Percentiles rank a stretch among this genome's conserved stretches.
Evolutionary conservation across 2,113 vertebrate species (phyloP).

Genomic region (Shinisaurus crocodilurus): DNA sequence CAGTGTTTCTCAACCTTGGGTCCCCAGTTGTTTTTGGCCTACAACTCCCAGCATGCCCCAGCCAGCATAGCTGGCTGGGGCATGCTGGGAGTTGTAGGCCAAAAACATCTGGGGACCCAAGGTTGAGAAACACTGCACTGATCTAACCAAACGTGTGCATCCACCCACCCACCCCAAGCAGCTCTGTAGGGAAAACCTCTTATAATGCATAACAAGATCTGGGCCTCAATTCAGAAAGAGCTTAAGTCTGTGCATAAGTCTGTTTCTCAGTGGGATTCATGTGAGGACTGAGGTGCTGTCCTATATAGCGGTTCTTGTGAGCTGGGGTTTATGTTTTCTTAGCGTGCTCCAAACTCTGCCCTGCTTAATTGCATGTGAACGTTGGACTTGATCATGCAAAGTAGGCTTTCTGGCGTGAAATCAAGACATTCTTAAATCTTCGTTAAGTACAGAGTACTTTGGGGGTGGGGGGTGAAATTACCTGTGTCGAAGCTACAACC

Average conservation of each 20-base stretch:
- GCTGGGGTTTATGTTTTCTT: background rate
- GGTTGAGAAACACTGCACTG: too few species aligned
- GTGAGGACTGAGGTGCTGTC: background rate
- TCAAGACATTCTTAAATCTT: conserved; percentile 48
- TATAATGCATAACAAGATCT: background rate
- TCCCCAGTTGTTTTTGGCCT: too few species aligned
- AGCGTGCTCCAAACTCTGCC: conserved; percentile 14
- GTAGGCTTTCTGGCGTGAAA: conserved; percentile 1
- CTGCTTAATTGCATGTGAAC: conserved; percentile 40
- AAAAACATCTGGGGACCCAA: too few species aligned
- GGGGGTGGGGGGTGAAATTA: background rate
- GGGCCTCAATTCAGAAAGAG: background rate
- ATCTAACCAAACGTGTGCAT: background rate
- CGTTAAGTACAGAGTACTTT: conserved; percentile 21
- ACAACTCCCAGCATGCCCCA: too few species aligned
- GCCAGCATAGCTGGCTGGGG: too few species aligned
- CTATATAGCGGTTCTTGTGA: background rate
- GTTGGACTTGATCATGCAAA: conserved; percentile 18
- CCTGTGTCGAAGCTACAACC: conserved; percentile 28
- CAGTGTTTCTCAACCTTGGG: too few species aligned
- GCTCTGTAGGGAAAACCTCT: background rate
- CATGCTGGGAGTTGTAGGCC: too few species aligned
- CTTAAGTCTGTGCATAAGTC: background rate
- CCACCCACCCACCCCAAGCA: background rate
- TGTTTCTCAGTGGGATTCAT: conserved; percentile 22